phyloP scores from a whole-genome alignment of 2,113 vertebrate species.

The Clarias macrocephalus region DNA sequence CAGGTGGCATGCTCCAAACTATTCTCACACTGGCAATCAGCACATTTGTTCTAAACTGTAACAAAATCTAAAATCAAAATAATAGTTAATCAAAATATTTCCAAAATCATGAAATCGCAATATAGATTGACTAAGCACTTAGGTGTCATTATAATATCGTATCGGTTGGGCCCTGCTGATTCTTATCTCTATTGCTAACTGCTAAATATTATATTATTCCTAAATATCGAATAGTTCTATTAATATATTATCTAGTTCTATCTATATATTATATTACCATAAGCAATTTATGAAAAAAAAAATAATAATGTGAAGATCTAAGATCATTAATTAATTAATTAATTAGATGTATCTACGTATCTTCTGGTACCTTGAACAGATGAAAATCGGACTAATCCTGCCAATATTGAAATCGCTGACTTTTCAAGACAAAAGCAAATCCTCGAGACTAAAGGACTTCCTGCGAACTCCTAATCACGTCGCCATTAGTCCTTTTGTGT shows the following conservation, averaged over 20 bases:
- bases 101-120: too few relatives aligned
- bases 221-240: background rate
- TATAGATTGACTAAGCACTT: too few relatives aligned
- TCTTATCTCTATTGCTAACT: background rate
- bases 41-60: too few relatives aligned
- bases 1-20: too few relatives aligned
- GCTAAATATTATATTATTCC: background rate
- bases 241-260: background rate
- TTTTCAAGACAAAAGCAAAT: slow-evolving; percentile 15
- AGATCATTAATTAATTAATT: background rate
- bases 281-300: background rate
- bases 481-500: slow-evolving; percentile 23
- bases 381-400: slow-evolving; percentile 8
- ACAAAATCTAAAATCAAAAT: too few relatives aligned
- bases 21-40: too few relatives aligned
- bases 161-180: too few relatives aligned
- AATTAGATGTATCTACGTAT: background rate
- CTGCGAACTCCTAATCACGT: slow-evolving; percentile 36
- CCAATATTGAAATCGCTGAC: slow-evolving; percentile 14
- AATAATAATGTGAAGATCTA: too few relatives aligned
- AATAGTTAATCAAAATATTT: too few relatives aligned
- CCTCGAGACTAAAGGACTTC: slow-evolving; percentile 19
- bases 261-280: background rate
- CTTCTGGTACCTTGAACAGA: background rate
- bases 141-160: too few relatives aligned